Base-by-base conservation (phyloP, 1,140 invertebrate genomes). In the Neuroterus valhalla region DNA sequence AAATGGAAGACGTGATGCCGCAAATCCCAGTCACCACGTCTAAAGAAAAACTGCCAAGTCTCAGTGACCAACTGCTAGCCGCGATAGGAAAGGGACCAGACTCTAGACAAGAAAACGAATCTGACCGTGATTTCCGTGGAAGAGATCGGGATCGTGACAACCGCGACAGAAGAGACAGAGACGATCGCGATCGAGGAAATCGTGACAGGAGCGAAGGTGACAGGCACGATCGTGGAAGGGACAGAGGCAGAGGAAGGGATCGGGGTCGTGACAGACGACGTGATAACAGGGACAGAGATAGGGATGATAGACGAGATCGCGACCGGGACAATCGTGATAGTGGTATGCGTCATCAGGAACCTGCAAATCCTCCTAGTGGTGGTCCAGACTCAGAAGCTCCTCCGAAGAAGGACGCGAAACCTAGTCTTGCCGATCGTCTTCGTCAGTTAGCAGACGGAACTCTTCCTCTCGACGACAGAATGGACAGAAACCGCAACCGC, bases 1-100 rank as follows among this genome's bases (percentile, higher is more conserved):
- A 93, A 77, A 92, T 93, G 83, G 93, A 94, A 84, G 91, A 93
- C 52, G 92, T 91, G 12, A 89, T 89, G 84, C 84, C 85, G 3
- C 82, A 76, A 17, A 88, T 21, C 17, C 70, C 78, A 21, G 80
- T 15, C 75, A 84, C 74, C 66, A 79, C 75, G 11, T 72, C 74
- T 72, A 14, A 79, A 81, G 62, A 78, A 79, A 11, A 87, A 72
- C 77, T 69, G 15, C 77, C 48, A 26, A 87, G 84, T 69, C 73
- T 89, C 5, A 88, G 84, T 31, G 89, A 90, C 66, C 89, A 89
- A 43, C 70, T 89, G 10, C 69, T 88, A 0, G 87, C 88, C 74
- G 90, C 76, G 71, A 91, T 90, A n/a, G 55, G 84, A 89, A 78
- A 81, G 85, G 76, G 84, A 75, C 83, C 62, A 70, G 86, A 84